Evolutionary conservation across 2,113 vertebrate species (phyloP).

Genomic region (Lamprologus lemairii): DNA sequence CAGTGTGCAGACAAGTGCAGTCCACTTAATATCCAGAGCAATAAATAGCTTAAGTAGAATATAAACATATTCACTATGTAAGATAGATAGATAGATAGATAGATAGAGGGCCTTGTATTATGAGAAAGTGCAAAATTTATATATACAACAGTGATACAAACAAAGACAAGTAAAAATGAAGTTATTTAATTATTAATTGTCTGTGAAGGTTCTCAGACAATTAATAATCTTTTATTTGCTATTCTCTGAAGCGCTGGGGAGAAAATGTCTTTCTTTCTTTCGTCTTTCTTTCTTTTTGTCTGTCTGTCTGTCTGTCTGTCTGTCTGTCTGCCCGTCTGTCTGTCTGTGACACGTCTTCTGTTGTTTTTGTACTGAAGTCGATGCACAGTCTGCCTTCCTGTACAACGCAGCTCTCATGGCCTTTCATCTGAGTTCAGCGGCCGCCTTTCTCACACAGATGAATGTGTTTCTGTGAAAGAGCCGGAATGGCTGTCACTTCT

Average conservation of each 20-base stretch:
- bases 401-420: conserved; percentile 51
- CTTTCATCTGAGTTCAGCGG: conserved; percentile 61
- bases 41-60: neutral
- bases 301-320: neutral
- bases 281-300: neutral
- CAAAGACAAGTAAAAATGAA: neutral
- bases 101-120: neutral
- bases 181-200: neutral
- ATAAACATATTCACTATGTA: neutral
- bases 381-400: conserved; percentile 70
- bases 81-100: neutral
- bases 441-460: conserved; percentile 69
- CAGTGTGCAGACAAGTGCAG: neutral
- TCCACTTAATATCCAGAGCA: neutral
- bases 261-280: neutral
- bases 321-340: neutral
- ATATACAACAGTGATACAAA: neutral
- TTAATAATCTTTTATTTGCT: neutral
- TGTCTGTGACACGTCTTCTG: conserved; percentile 36
- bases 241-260: neutral
- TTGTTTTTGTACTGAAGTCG: conserved; percentile 57
- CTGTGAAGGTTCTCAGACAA: no score
- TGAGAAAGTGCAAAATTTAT: neutral
- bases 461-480: conserved; percentile 70
- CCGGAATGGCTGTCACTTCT: conserved; percentile 73